Evolutionary conservation across 2,888 invertebrate species (phyloP).

Genomic region (Cabera pusaria): DNA sequence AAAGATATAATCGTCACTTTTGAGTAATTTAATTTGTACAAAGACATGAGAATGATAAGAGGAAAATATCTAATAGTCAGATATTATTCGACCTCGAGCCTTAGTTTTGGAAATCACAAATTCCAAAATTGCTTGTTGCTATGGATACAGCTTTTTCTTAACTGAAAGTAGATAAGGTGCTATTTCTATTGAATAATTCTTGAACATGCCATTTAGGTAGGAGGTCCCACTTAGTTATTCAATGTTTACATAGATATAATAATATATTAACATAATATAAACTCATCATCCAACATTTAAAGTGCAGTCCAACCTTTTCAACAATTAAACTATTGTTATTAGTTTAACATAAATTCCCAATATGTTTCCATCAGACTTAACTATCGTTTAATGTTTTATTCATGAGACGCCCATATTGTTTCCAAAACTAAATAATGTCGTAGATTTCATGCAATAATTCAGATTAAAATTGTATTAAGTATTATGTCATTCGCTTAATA

Average conservation of each 20-base stretch:
- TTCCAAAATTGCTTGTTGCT: too few species aligned
- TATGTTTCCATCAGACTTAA: conserved; percentile 61
- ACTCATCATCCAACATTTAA: conserved; percentile 29
- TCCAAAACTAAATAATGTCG: conserved; percentile 66
- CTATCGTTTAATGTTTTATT: conserved; percentile 63
- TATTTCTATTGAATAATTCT: too few species aligned
- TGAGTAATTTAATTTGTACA: too few species aligned
- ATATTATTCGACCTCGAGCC: too few species aligned
- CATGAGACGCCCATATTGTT: conserved; percentile 73
- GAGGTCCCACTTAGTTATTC: conserved; percentile 8
- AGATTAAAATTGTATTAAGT: conserved; percentile 78
- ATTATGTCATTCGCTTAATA: conserved; percentile 78
- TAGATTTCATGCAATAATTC: conserved; percentile 72
- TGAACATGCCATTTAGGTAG: conserved; percentile 8
- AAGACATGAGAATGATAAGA: too few species aligned
- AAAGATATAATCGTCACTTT: too few species aligned
- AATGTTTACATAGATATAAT: conserved; percentile 26
- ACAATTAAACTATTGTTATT: conserved; percentile 69
- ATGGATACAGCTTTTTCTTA: too few species aligned
- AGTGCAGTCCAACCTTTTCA: conserved; percentile 42
- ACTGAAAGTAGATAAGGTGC: too few species aligned
- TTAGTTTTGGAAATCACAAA: too few species aligned
- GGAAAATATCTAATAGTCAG: too few species aligned
- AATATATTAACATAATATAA: conserved; percentile 26
- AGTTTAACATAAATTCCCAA: conserved; percentile 64